Conservation (phyloP, 2,888 invertebrate species). For the Coenonympha arcania region DNA sequence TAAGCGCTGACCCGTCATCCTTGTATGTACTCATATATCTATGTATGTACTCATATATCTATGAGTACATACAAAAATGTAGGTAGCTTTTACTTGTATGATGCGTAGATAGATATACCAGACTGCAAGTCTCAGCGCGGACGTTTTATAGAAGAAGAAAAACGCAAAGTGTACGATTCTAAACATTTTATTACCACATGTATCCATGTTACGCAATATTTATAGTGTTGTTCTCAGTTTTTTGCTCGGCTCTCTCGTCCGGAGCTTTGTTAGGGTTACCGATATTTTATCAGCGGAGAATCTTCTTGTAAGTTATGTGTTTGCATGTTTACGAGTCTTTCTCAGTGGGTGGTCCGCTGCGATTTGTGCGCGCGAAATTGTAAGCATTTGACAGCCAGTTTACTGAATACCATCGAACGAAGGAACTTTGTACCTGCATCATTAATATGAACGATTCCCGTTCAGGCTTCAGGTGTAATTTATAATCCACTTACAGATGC, state of each 20-base stretch:
- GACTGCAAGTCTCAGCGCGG: not conserved
- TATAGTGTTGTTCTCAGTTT: slow-evolving; percentile 23
- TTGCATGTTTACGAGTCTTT: slow-evolving; percentile 60
- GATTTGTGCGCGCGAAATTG: slow-evolving; percentile 59
- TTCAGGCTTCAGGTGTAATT: slow-evolving; percentile 38
- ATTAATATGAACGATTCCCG: slow-evolving; percentile 42
- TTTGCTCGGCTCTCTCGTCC: slow-evolving; percentile 18
- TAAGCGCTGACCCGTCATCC: too few species aligned
- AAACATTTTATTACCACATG: slow-evolving; percentile 7
- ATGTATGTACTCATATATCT: too few species aligned
- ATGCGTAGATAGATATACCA: not conserved
- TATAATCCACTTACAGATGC: slow-evolving; percentile 49
- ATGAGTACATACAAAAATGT: too few species aligned
- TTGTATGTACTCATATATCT: too few species aligned
- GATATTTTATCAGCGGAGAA: slow-evolving; percentile 44
- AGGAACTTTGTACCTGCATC: slow-evolving; percentile 38
- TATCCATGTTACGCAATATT: slow-evolving; percentile 19
- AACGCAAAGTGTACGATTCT: slow-evolving; percentile 5
- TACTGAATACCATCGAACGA: slow-evolving; percentile 58
- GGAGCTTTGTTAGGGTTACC: slow-evolving; percentile 35
- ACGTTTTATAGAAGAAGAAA: not conserved
- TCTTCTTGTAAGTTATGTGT: slow-evolving; percentile 52
- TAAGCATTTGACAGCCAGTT: slow-evolving; percentile 58
- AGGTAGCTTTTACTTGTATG: not conserved
- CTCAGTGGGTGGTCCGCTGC: slow-evolving; percentile 61